A percentile compares a stretch with the other conserved stretches of the same genome.
Conservation (phyloP, 1,140 invertebrate genomes). For the Galleria mellonella region DNA sequence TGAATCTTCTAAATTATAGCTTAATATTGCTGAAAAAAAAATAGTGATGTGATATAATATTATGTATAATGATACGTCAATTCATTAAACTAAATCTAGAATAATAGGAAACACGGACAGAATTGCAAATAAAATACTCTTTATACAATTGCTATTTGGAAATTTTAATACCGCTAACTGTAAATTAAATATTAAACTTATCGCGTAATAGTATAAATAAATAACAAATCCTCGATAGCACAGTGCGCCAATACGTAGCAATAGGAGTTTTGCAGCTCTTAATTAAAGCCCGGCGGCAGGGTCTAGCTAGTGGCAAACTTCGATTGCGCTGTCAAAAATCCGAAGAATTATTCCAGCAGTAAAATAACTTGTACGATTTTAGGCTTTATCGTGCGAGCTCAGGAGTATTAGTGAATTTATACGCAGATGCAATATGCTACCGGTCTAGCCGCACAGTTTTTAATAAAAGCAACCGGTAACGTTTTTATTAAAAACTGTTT, state of each 20-base stretch:
- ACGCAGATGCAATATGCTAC: slow-evolving; percentile 62
- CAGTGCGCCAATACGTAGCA: slow-evolving; percentile 1
- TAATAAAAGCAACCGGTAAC: too few relatives aligned
- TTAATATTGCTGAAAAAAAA: too few relatives aligned
- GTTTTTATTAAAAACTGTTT: slow-evolving; percentile 71
- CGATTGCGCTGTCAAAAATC: slow-evolving; percentile 68
- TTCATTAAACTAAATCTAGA: too few relatives aligned
- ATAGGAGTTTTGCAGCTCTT: slow-evolving; percentile 13
- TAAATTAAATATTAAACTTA: not conserved
- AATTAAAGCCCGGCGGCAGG: slow-evolving; percentile 29
- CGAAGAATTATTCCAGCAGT: slow-evolving; percentile 69
- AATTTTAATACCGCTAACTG: too few relatives aligned
- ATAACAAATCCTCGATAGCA: not conserved
- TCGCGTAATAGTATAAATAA: not conserved
- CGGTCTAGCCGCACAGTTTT: slow-evolving; percentile 16
- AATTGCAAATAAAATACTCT: too few relatives aligned
- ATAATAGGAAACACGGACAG: too few relatives aligned
- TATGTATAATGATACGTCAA: too few relatives aligned
- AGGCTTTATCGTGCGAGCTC: slow-evolving; percentile 68
- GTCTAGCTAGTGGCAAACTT: slow-evolving; percentile 32
- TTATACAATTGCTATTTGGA: too few relatives aligned
- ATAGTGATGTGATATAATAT: too few relatives aligned
- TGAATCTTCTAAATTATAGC: too few relatives aligned
- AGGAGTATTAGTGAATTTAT: slow-evolving; percentile 72
- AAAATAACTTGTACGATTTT: slow-evolving; percentile 48